Evolutionary conservation across 2,888 invertebrate genomes (phyloP).

Genomic region (Serripes groenlandicus): DNA sequence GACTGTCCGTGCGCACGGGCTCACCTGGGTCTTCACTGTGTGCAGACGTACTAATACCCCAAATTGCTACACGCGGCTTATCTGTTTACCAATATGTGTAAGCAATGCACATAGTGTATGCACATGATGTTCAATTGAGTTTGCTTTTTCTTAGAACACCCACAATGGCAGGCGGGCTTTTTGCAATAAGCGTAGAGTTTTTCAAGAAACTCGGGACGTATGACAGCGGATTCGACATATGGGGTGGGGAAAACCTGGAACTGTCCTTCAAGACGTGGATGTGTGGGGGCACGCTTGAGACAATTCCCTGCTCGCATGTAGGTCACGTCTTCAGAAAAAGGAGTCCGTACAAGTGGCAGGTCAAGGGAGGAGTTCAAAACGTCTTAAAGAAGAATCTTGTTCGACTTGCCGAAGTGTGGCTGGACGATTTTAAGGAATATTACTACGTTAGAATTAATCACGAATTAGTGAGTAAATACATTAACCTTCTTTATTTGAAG

Average conservation of each 20-base stretch:
- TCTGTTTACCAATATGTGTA: too few relatives aligned
- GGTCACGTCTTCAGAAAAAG: conserved; percentile 98
- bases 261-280: conserved; percentile 99
- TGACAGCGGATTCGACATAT: conserved; percentile 97
- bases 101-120: too few relatives aligned
- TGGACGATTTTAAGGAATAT: conserved; percentile 93
- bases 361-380: conserved; percentile 89
- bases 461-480: conserved; percentile 58
- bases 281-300: conserved; percentile 96
- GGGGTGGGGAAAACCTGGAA: conserved; percentile 99
- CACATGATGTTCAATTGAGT: too few relatives aligned
- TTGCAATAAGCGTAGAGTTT: conserved; percentile 95
- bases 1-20: too few relatives aligned
- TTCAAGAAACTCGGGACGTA: conserved; percentile 93
- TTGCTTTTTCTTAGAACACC: conserved; percentile 76
- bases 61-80: too few relatives aligned
- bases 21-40: too few relatives aligned
- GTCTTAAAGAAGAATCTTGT: conserved; percentile 95
- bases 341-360: conserved; percentile 92
- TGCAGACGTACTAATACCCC: too few relatives aligned
- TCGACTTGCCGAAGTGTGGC: conserved; percentile 97
- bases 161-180: conserved; percentile 92
- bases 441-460: conserved; percentile 72
- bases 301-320: conserved; percentile 97
- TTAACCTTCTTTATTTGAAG: too few relatives aligned